phyloP scores from a whole-genome alignment of 2,888 invertebrate genomes.

The Amaurobius ferox region DNA sequence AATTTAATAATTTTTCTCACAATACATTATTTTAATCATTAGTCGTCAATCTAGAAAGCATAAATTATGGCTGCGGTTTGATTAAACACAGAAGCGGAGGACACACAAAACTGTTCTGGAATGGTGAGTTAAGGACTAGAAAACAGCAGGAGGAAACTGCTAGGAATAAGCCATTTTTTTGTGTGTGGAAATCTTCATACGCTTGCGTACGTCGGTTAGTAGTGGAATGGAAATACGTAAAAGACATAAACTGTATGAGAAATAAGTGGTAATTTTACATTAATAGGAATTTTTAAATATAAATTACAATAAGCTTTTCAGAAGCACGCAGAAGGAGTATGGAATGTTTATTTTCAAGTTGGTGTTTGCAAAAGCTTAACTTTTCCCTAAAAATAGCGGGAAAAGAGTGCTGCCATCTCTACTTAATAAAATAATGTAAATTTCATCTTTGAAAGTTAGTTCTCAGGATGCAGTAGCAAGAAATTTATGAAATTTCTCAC shows the following conservation, averaged over 20 bases:
- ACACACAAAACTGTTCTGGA: slow-evolving; percentile 13
- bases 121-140: slow-evolving; percentile 61
- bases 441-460: too few species aligned
- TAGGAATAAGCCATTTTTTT: background rate
- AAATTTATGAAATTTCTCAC: too few species aligned
- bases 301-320: too few species aligned
- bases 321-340: too few species aligned
- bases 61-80: background rate
- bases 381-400: background rate
- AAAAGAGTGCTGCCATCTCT: background rate
- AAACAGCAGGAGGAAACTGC: slow-evolving; percentile 40
- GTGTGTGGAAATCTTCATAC: background rate
- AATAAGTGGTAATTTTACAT: background rate
- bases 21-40: background rate
- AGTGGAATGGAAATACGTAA: background rate
- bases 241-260: background rate
- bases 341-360: too few species aligned
- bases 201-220: background rate
- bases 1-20: slow-evolving; percentile 1
- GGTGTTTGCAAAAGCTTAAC: too few species aligned
- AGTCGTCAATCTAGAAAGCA: slow-evolving; percentile 10
- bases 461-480: too few species aligned
- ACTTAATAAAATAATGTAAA: too few species aligned
- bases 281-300: too few species aligned
- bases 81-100: slow-evolving; percentile 7